phyloP scores from a whole-genome alignment of 2,888 invertebrate genomes.

The Hypolimnas misippus region DNA sequence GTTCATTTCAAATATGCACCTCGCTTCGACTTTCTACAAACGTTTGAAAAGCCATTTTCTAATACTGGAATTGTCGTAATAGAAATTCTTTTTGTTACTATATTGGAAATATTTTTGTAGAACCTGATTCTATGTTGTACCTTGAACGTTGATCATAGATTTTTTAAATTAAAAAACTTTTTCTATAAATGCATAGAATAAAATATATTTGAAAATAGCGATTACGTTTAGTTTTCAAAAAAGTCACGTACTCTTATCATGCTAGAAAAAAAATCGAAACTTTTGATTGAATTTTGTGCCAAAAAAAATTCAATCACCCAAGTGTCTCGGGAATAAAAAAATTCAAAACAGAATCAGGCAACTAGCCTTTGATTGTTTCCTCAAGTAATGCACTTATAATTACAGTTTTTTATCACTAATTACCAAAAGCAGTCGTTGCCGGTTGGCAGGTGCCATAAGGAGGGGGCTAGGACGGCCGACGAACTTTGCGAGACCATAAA shows the following conservation, averaged over 20 bases:
- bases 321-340: conserved; percentile 27
- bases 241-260: background rate
- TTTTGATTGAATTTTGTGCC: background rate
- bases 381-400: conserved; percentile 60
- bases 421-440: conserved; percentile 69
- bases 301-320: conserved; percentile 24
- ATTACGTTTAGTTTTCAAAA: background rate
- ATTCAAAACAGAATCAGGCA: conserved; percentile 19
- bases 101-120: background rate
- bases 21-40: conserved; percentile 23
- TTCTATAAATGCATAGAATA: too few relatives aligned
- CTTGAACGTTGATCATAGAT: background rate
- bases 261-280: background rate
- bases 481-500: conserved; percentile 63
- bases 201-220: background rate
- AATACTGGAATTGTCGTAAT: conserved; percentile 4
- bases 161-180: background rate
- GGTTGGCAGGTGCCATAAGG: conserved; percentile 57
- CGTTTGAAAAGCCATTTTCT: conserved; percentile 15
- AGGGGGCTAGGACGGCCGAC: conserved; percentile 79
- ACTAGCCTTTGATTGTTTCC: conserved; percentile 53
- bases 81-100: background rate
- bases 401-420: conserved; percentile 68
- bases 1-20: conserved; percentile 32
- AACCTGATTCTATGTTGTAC: background rate